phyloP scores from a whole-genome alignment of 2,888 invertebrate genomes.

The Zygogramma bicolorata region DNA sequence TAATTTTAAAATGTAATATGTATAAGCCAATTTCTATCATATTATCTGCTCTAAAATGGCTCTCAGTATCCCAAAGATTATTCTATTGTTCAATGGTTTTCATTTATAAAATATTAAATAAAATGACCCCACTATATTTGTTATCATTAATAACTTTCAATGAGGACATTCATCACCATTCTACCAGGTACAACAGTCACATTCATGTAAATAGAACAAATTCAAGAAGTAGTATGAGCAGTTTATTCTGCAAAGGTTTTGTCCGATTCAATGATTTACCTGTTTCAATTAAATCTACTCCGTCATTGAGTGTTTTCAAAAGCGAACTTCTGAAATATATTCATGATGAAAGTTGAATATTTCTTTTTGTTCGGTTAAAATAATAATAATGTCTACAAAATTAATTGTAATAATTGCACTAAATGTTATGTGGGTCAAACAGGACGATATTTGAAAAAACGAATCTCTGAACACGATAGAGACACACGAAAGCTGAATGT shows the following conservation, averaged over 20 bases:
- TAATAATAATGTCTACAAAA: no score
- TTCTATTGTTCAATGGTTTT: slow-evolving; percentile 3
- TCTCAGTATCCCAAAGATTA: slow-evolving; percentile 3
- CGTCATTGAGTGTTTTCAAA: not conserved
- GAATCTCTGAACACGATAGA: no score
- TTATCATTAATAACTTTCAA: no score
- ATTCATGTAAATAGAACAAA: slow-evolving; percentile 3
- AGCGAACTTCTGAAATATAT: slow-evolving; percentile 1
- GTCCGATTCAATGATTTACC: slow-evolving; percentile 1
- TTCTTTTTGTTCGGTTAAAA: not conserved
- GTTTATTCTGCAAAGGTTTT: not conserved
- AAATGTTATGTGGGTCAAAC: no score
- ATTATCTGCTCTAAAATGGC: not conserved
- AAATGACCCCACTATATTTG: not conserved
- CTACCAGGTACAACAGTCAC: slow-evolving; percentile 3
- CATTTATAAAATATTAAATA: not conserved
- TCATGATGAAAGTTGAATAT: not conserved
- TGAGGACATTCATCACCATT: slow-evolving; percentile 11
- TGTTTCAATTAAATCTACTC: not conserved
- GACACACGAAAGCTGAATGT: no score
- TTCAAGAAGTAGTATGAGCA: no score
- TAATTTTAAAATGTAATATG: not conserved
- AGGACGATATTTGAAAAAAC: no score
- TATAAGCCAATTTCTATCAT: slow-evolving; percentile 1
- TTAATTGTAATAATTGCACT: no score